Conservation (phyloP, 2,797 vertebrate genomes). For the Chelon labrosus region DNA sequence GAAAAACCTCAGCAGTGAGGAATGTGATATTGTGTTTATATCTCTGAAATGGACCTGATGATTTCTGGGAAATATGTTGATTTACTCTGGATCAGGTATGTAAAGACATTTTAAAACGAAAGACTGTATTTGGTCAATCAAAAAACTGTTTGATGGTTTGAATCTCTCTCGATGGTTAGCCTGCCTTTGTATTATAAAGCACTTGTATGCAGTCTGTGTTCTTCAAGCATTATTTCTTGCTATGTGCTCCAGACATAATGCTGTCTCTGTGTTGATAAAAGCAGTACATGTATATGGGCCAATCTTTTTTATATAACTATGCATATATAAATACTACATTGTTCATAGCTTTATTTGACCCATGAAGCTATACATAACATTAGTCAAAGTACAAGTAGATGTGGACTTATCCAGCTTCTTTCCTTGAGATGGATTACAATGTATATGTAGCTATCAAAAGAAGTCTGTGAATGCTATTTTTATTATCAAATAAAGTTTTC, state of each 20-base stretch:
- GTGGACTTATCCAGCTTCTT: constrained; percentile 94
- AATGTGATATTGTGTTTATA: constrained; percentile 98
- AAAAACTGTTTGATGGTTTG: constrained; percentile 91
- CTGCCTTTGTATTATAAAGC: constrained; percentile 95
- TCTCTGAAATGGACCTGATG: constrained; percentile 94
- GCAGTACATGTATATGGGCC: constrained; percentile 97
- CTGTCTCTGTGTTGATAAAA: constrained; percentile 95
- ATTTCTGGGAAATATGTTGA: constrained; percentile 96
- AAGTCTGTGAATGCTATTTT: constrained; percentile 99
- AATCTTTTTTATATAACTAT: constrained; percentile 98
- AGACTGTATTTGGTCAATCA: constrained; percentile 90
- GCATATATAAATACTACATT: constrained; percentile 99
- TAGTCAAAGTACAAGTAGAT: constrained; percentile 93
- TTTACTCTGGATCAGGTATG: constrained; percentile 98
- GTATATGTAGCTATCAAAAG: constrained; percentile 96
- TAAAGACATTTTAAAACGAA: constrained; percentile 94
- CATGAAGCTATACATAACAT: constrained; percentile 94
- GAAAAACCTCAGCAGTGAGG: constrained; percentile 94
- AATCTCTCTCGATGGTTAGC: constrained; percentile 91
- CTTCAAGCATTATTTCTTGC: constrained; percentile 92
- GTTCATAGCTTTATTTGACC: constrained; percentile 99
- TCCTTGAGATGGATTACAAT: constrained; percentile 94
- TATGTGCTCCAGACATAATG: constrained; percentile 91
- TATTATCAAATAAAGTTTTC: constrained; percentile 99
- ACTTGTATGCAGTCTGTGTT: constrained; percentile 94